A percentile compares a stretch with the other conserved stretches of the same genome.
These are phyloP conservation scores for Prosapia bicincta DNA, from an alignment of 2,888 invertebrate species.

Conservation along the genomic window DNA sequence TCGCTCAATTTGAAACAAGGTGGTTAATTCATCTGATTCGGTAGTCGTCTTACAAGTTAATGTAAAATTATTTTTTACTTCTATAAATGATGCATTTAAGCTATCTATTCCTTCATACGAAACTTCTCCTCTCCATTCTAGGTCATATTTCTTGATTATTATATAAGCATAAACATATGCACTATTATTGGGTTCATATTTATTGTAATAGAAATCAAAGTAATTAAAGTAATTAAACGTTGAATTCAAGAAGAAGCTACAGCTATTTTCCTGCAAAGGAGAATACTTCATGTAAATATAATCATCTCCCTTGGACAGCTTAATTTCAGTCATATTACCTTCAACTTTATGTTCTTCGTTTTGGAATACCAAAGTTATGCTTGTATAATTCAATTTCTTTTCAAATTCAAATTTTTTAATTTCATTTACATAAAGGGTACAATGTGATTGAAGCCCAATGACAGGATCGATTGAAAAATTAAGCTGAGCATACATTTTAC, in stretches of 20 bases:
- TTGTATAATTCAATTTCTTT: neutral
- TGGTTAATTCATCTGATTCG: too few species aligned
- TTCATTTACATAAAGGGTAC: neutral
- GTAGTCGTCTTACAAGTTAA: too few species aligned
- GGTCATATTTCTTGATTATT: neutral
- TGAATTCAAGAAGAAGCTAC: neutral
- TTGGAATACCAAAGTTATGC: neutral
- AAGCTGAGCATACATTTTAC: neutral
- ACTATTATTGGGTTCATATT: neutral
- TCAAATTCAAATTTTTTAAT: neutral
- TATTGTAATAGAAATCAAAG: neutral
- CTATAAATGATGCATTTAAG: neutral
- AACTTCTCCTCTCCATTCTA: neutral
- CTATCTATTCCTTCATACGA: neutral
- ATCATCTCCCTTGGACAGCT: neutral
- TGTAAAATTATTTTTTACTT: neutral
- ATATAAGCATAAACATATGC: neutral
- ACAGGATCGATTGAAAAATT: neutral
- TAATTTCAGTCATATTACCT: neutral
- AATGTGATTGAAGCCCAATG: neutral
- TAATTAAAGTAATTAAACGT: neutral
- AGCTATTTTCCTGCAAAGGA: neutral
- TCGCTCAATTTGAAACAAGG: neutral
- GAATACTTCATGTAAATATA: neutral
- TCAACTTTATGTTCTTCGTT: neutral